A percentile compares a stretch with the other conserved stretches of the same genome.
Evolutionary conservation across 2,113 vertebrate genomes (phyloP).

Genomic region (Serilophus lunatus): DNA sequence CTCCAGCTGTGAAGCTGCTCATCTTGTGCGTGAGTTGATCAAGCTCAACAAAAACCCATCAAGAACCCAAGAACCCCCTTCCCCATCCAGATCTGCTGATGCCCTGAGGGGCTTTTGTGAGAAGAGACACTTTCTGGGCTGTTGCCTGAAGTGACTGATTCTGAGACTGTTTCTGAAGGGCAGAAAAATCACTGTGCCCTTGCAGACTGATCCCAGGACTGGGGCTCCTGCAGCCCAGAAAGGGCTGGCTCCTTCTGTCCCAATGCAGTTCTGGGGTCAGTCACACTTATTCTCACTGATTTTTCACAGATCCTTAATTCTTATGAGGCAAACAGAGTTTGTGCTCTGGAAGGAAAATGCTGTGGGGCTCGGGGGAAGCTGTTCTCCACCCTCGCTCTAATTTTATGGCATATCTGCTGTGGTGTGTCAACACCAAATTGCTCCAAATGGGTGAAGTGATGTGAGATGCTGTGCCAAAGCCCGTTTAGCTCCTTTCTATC

Average conservation of each 20-base stretch:
- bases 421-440: not conserved
- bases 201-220: not conserved
- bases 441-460: not conserved
- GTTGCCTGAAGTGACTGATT: not conserved
- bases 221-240: not conserved
- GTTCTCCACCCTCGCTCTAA: not conserved
- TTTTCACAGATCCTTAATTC: not conserved
- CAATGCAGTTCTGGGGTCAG: rapidly evolving
- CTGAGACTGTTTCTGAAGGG: not conserved
- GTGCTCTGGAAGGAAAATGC: not conserved
- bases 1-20: not conserved
- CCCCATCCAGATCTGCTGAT: not conserved
- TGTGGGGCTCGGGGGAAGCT: not conserved
- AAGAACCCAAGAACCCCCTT: not conserved
- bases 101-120: not conserved
- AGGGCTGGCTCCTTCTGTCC: not conserved
- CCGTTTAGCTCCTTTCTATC: not conserved
- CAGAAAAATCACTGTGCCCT: not conserved
- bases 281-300: not conserved
- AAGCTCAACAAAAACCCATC: not conserved
- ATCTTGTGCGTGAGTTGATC: not conserved
- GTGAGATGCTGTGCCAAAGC: not conserved
- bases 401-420: not conserved
- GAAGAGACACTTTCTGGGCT: not conserved
- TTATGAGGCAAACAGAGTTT: not conserved